Evolutionary conservation across 2,797 vertebrate genomes (phyloP).

Genomic region (Sarcoramphus papa): DNA sequence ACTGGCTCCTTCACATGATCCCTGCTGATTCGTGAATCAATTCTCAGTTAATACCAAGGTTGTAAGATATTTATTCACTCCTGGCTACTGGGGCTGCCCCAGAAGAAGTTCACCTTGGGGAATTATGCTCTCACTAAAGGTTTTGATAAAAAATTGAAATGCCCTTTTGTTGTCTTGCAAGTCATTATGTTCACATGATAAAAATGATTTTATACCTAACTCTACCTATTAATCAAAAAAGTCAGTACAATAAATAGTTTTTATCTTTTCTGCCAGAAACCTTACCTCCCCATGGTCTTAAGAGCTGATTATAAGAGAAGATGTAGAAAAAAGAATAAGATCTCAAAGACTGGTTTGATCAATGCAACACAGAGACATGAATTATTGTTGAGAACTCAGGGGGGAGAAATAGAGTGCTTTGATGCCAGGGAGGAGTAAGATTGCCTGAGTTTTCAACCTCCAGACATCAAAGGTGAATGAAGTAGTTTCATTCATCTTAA

Average conservation of each 20-base stretch:
- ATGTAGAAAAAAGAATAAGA: neutral
- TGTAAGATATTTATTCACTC: neutral
- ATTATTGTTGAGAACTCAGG: neutral
- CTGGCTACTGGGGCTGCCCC: neutral
- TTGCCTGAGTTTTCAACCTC: neutral
- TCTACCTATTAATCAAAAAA: slow-evolving; percentile 3
- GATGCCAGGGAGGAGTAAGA: neutral
- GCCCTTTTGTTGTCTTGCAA: slow-evolving; percentile 14
- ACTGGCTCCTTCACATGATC: neutral
- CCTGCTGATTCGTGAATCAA: neutral
- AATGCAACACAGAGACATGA: neutral
- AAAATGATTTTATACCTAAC: neutral
- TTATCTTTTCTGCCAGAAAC: slow-evolving; percentile 4
- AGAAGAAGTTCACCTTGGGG: neutral
- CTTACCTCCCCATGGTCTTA: neutral
- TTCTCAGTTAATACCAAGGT: neutral
- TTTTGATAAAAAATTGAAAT: slow-evolving; percentile 17
- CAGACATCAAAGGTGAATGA: neutral
- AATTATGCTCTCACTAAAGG: neutral
- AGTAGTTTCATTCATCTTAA: neutral
- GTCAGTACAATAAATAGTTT: neutral
- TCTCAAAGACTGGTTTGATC: neutral
- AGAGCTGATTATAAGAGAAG: neutral
- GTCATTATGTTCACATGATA: neutral
- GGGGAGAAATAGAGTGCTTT: neutral